Percentiles rank a stretch among this genome's conserved stretches.
Evolutionary conservation across 2,113 vertebrate genomes (phyloP).

Genomic region (Proterorhinus semilunaris): DNA sequence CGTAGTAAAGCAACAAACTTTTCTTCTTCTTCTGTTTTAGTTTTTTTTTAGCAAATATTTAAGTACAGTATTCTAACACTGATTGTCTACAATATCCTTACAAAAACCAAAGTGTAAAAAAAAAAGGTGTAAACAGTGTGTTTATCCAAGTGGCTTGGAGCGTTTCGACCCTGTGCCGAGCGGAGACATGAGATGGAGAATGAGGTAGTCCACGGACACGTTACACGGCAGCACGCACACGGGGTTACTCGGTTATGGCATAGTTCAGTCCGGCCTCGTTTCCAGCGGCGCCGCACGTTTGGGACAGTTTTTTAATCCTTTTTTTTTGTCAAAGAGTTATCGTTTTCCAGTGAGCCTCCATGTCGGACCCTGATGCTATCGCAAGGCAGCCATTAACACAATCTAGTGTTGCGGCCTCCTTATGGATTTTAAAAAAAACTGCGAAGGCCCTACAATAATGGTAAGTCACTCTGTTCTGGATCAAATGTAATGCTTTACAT

Average conservation of each 20-base stretch:
- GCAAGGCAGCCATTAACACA: too few relatives aligned
- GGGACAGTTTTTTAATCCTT: background rate
- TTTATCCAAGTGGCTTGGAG: constrained; percentile 34
- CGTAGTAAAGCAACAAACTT: constrained; percentile 29
- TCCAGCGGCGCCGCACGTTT: background rate
- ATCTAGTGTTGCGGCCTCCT: background rate
- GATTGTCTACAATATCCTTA: constrained; percentile 72
- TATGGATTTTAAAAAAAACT: too few relatives aligned
- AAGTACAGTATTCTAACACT: constrained; percentile 51
- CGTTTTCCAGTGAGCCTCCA: too few relatives aligned
- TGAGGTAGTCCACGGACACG: constrained; percentile 62
- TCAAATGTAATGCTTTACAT: too few relatives aligned
- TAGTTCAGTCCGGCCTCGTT: background rate
- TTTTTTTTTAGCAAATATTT: constrained; percentile 7
- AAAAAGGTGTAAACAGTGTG: constrained; percentile 64
- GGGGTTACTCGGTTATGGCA: constrained; percentile 7
- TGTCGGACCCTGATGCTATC: background rate
- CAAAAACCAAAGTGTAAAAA: constrained; percentile 53
- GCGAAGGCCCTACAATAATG: too few relatives aligned
- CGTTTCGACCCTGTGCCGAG: constrained; percentile 55
- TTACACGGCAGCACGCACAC: constrained; percentile 18
- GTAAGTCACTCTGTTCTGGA: too few relatives aligned
- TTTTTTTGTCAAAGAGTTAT: background rate
- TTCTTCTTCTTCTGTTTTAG: constrained; percentile 9
- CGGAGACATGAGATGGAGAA: constrained; percentile 40